A percentile compares a stretch with the other conserved stretches of the same genome.
These are phyloP conservation scores for Nasonovia ribisnigri DNA, from an alignment of 2,888 invertebrate genomes.

Conservation along the genomic window DNA sequence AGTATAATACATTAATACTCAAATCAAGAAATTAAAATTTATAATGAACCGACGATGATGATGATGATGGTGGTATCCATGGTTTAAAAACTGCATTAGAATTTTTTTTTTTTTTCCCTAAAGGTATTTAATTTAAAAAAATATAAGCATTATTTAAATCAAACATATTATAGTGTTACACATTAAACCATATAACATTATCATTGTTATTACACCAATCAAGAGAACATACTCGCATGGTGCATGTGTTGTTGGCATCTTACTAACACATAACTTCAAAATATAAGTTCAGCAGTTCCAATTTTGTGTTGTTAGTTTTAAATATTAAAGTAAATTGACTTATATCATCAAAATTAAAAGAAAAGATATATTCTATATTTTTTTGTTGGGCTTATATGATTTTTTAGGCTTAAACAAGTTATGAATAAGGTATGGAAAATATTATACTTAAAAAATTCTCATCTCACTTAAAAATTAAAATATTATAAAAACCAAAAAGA, in stretches of 20 bases:
- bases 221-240: too few species aligned
- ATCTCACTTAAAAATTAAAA: not conserved
- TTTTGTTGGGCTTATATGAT: not conserved
- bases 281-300: not conserved
- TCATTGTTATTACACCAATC: not conserved
- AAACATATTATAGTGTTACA: not conserved
- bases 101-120: slow-evolving; percentile 15
- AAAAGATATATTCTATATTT: not conserved
- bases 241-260: not conserved
- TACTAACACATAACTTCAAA: not conserved
- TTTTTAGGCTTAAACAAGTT: not conserved
- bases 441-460: not conserved
- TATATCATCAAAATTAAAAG: not conserved
- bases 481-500: not conserved
- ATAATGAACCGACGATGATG: not conserved
- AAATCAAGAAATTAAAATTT: not conserved
- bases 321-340: not conserved
- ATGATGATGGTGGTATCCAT: slow-evolving; percentile 25
- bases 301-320: not conserved
- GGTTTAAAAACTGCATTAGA: slow-evolving; percentile 14
- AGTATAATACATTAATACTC: not conserved
- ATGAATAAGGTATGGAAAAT: too few species aligned
- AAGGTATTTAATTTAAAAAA: not conserved
- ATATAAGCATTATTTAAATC: not conserved
- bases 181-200: not conserved